Evolutionary conservation across 2,113 vertebrate genomes (phyloP), one percentile per base, ranked within the genome.

Genomic region (Jaculus jaculus): DNA sequence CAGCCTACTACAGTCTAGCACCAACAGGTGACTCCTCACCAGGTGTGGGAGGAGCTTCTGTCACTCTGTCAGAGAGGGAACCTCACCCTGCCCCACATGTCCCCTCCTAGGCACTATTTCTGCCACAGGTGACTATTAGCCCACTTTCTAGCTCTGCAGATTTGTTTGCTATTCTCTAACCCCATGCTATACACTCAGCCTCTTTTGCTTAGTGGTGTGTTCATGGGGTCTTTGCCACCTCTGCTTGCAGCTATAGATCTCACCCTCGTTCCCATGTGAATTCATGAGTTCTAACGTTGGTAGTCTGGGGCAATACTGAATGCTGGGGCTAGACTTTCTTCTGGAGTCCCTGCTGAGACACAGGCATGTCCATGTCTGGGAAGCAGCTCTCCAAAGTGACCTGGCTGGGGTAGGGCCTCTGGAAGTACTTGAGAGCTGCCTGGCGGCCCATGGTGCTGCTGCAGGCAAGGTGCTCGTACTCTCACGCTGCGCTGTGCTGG

Each of bases 291-390:
- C 7, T 7, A 8, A 21, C 3, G 20, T 5, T 71, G 58, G 10
- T 42, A 17, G 32, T 61, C 24, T 61, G 51, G 86, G 39, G 30
- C 0, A 32, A 12, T 5, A n/a, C 28, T 69, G 60, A 89, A 21
- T 34, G 73, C 34, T 17, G 26, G 42, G 7, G 32, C 20, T 1
- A 18, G 58, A 2, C 7, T 54, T 61, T 75, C 74, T 81, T 28
- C 13, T n/a, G n/a, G 37, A 65, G 73, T 81, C 69, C 13, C 34
- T 34, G 24, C 13, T 21, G 10, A 21, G 24, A 26, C 73, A 51
- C 2, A n/a, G 34, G 28, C 0, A 11, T 1, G 0, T 16, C 13
- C 12, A 10, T 21, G 12, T 23, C 51, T 16, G 20, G 30, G 3
- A 7, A 42, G 61, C 2, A 63, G 71, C 39, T 69, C 47, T 54